These are phyloP conservation scores for Leptinotarsa texana DNA, from an alignment of 1,140 invertebrate species.

Conservation along the genomic window DNA sequence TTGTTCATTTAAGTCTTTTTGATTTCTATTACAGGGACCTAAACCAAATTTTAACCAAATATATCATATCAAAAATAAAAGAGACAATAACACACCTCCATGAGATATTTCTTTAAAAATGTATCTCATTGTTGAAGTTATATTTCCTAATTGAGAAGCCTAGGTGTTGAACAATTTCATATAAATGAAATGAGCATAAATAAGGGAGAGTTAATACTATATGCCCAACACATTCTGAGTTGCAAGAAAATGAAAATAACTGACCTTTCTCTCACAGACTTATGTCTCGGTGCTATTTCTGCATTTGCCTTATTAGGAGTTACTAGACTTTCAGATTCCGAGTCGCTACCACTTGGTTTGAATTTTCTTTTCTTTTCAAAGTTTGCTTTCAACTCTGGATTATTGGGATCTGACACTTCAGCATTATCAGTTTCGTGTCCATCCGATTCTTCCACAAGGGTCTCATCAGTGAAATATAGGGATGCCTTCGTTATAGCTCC, in stretches of 20 bases:
- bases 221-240: neutral
- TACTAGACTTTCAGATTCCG: constrained; percentile 69
- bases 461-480: constrained; percentile 50
- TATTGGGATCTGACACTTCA: constrained; percentile 59
- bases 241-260: neutral
- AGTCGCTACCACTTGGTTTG: constrained; percentile 55
- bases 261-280: constrained; percentile 32
- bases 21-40: too few species aligned
- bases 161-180: too few species aligned
- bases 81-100: too few species aligned
- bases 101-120: too few species aligned
- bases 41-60: too few species aligned
- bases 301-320: constrained; percentile 57
- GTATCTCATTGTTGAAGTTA: too few species aligned
- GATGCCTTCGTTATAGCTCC: constrained; percentile 53
- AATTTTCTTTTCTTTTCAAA: constrained; percentile 42
- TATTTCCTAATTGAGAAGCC: too few species aligned
- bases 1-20: too few species aligned
- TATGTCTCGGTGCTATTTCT: constrained; percentile 26
- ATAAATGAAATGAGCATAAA: too few species aligned
- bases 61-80: too few species aligned
- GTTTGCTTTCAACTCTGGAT: constrained; percentile 36
- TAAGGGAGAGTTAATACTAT: too few species aligned
- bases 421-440: constrained; percentile 51
- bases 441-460: constrained; percentile 56